Evolutionary conservation across 2,888 invertebrate genomes (phyloP).

Genomic region (Epirrhoe tristata): DNA sequence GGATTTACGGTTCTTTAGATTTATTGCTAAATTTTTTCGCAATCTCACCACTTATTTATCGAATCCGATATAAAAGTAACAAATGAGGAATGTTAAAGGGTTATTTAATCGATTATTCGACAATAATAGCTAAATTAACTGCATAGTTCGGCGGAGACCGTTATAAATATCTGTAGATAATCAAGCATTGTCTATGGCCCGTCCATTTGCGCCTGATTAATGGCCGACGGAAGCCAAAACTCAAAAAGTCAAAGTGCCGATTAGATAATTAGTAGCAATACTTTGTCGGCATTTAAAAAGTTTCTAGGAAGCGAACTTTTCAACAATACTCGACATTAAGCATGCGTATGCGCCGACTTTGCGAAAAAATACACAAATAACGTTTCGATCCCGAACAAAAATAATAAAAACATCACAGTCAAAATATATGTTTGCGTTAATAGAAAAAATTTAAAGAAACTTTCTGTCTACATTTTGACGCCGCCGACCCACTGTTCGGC

Average conservation of each 20-base stretch:
- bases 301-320: constrained; percentile 63
- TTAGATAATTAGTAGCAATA: constrained; percentile 74
- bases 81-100: constrained; percentile 30
- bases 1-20: constrained; percentile 21
- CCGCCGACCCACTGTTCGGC: constrained; percentile 61
- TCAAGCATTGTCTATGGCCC: constrained; percentile 42
- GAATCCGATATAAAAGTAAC: constrained; percentile 27
- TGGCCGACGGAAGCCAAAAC: constrained; percentile 80
- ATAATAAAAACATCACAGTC: constrained; percentile 86
- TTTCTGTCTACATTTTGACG: constrained; percentile 79
- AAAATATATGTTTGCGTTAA: constrained; percentile 81
- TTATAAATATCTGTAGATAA: constrained; percentile 41
- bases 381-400: constrained; percentile 77
- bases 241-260: constrained; percentile 74
- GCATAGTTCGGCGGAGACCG: constrained; percentile 30
- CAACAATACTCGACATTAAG: constrained; percentile 60
- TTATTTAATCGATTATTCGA: constrained; percentile 29
- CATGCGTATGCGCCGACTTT: constrained; percentile 69
- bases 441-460: constrained; percentile 75
- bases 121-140: constrained; percentile 34
- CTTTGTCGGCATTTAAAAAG: constrained; percentile 67
- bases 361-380: constrained; percentile 68
- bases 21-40: constrained; percentile 30
- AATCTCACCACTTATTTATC: constrained; percentile 22
- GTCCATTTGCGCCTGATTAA: constrained; percentile 72